phyloP scores from a whole-genome alignment of 64 coral and sea anemone species.

The Orbicella faveolata region DNA sequence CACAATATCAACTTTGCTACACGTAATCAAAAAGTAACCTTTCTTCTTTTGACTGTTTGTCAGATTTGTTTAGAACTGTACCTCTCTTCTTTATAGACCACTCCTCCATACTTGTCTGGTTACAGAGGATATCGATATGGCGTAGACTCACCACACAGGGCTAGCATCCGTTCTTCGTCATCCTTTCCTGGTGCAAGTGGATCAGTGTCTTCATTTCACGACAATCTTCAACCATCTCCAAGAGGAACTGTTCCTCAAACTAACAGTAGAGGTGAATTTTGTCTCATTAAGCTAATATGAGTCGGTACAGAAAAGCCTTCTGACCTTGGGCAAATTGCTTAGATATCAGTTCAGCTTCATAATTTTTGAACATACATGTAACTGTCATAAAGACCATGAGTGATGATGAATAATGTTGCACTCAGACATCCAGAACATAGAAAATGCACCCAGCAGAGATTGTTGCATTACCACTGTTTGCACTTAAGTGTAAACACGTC shows the following conservation, averaged over 20 bases:
- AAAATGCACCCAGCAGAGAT: no score
- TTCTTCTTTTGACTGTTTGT: neutral
- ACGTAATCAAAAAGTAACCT: neutral
- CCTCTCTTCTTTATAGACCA: slow-evolving; percentile 39
- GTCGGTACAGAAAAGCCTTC: no score
- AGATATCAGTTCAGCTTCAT: no score
- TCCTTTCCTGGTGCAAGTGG: slow-evolving; percentile 83
- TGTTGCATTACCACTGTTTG: no score
- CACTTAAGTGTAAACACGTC: no score
- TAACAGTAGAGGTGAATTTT: slow-evolving; percentile 80
- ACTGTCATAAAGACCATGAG: no score
- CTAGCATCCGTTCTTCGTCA: slow-evolving; percentile 71
- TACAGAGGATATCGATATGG: slow-evolving; percentile 32
- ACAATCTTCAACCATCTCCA: slow-evolving; percentile 73
- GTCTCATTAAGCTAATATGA: neutral
- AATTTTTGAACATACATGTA: no score
- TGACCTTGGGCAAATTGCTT: no score
- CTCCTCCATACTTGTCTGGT: slow-evolving; percentile 60
- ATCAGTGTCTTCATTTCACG: slow-evolving; percentile 88
- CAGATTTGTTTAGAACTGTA: neutral
- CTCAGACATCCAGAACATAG: no score
- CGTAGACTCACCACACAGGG: slow-evolving; percentile 70
- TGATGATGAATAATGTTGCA: no score
- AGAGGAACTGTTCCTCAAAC: slow-evolving; percentile 65
- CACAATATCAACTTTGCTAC: neutral